Conservation (phyloP, 2,113 vertebrate species). For the Bufo bufo region DNA sequence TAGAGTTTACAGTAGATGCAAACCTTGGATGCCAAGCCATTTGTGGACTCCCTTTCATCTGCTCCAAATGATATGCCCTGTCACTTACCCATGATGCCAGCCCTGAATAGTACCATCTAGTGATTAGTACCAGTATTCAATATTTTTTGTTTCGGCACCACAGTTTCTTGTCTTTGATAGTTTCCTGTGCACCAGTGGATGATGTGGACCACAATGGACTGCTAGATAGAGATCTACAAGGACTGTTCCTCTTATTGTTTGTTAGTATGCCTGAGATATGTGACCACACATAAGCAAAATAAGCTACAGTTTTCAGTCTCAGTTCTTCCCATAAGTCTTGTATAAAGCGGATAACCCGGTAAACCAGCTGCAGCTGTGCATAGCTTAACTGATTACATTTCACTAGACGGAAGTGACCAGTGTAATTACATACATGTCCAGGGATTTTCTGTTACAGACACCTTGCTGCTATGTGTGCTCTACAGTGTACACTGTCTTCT, state of each 20-base stretch:
- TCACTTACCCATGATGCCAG: no score
- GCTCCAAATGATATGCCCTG: no score
- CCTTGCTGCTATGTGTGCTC: not conserved
- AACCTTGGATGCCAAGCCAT: no score
- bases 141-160: no score
- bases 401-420: conserved; percentile 16
- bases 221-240: not conserved
- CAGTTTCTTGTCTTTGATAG: not conserved
- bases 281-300: conserved; percentile 30
- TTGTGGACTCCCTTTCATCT: no score
- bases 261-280: not conserved
- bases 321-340: conserved; percentile 32
- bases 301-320: not conserved
- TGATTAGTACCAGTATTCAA: no score
- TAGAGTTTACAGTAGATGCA: no score
- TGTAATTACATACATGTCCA: conserved; percentile 23
- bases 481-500: not conserved
- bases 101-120: no score
- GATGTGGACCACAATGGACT: not conserved
- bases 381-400: conserved; percentile 16
- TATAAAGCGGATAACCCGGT: conserved; percentile 8
- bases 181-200: not conserved
- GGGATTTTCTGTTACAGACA: conserved; percentile 19
- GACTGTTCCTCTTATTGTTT: conserved; percentile 16
- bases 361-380: conserved; percentile 42